Evolutionary conservation across 2,888 invertebrate species (phyloP), one percentile per base, ranked within the genome.

Genomic region (Pseudanteris insignis): DNA sequence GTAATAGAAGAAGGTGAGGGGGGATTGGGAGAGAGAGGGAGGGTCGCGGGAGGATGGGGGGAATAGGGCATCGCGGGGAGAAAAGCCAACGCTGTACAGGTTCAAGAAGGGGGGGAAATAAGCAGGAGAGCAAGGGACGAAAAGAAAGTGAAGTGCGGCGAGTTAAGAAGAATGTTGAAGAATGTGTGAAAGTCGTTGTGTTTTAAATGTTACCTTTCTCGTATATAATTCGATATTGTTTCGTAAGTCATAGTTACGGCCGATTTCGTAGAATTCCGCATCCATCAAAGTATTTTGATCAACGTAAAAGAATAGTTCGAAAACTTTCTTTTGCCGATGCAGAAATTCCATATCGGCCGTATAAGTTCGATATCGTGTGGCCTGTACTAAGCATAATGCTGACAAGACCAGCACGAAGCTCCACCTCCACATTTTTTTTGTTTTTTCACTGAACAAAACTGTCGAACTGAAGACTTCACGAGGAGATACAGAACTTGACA

Each of bases 51-150:
- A n/a, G n/a, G n/a, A n/a, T n/a, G n/a, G n/a, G n/a, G n/a, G n/a
- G n/a, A n/a, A n/a, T n/a, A n/a, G n/a, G n/a, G 86, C 82, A 25
- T 83, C 83, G 28, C 83, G 82, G 1, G 84, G 84, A 6, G 89
- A 75, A 69, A 84, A 75, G 25, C 86, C 86, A 12, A 83, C 72
- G 14, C 69, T 69, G 66, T 68, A 73, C 32, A 64, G 51, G 61
- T 66, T 67, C 26, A 75, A 2, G 68, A 79, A 78, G 12, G 76
- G 71, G 9, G 66, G 63, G 10, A 72, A 75, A 21, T 21, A 5
- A 21, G 7, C 7, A 21, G 21, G 7, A 7, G 7, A 21, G 3
- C 21, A 7, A 21, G 21, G 7, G 4, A 21, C 4, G 7, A 21
- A 21, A 5, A 7, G 7, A 5, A 21, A 21, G 7, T 3, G 7